Evolutionary conservation across 2,797 vertebrate species (phyloP), one percentile per base, ranked within the genome.

Genomic region (Rhadinocentrus ornatus): DNA sequence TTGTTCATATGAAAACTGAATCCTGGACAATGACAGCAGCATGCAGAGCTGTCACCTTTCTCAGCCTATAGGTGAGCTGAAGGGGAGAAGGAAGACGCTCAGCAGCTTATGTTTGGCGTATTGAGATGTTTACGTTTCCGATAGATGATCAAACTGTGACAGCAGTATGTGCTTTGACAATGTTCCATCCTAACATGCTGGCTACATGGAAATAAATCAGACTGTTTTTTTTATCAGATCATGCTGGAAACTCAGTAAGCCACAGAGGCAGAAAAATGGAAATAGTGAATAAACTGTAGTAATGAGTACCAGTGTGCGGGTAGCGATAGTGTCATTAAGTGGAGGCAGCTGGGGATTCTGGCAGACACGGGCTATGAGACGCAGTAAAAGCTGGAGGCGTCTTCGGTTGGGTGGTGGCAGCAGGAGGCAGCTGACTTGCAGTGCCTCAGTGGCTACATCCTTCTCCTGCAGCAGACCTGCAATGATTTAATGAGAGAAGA

Each of bases 381-480:
- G 95, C 91, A 98, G 92, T 78, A 99, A 79, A 15, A 99, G 94
- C 84, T 99, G 97, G 27, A 99, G 91, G 63, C 94, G 96, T 71
- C 95, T 96, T 7, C 97, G 94, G 69, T 96, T 98, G 84, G 96
- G 94, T 0, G 97, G 97, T 0, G 97, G 96, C 74, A 99, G 85
- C 41, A 99, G 91, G 12, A 99, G 95, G 68, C 94, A 95, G 88
- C 96, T 97, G 84, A 97, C 87, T 85, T 96, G 97, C 90, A 99
- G 94, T n/a, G 96, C 96, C 91, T 98, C 96, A 0, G 94, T 73
- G 0, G 95, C 96, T 37, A 93, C 87, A 26, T 91, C 92, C 75
- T 91, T 92, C 62, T 94, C 90, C 71, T 95, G 96, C 67, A 97
- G 91, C 78, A 99, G 69, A 78, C 91, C 91, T 92, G 78, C 60